Conservation (phyloP, 1,140 invertebrate species). For the Hirudo medicinalis region DNA sequence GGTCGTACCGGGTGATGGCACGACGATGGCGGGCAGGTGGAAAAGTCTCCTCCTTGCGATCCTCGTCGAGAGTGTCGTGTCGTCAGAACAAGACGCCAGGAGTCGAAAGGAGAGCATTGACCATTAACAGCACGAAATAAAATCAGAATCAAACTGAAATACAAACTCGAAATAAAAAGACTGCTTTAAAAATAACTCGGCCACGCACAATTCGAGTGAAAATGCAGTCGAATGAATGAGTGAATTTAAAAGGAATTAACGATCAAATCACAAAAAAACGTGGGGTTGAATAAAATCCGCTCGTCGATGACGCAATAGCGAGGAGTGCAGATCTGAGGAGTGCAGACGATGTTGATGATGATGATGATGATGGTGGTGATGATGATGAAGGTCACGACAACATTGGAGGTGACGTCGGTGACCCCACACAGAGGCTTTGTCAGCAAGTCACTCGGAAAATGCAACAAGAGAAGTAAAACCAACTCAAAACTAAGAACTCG, state of each 20-base stretch:
- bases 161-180: neutral
- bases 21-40: too few species aligned
- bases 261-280: too few species aligned
- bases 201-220: neutral
- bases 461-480: neutral
- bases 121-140: neutral
- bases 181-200: neutral
- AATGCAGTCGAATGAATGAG: too few species aligned
- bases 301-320: too few species aligned
- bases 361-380: slow-evolving; percentile 1
- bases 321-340: neutral
- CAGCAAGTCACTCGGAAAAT: neutral
- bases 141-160: neutral
- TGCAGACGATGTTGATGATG: slow-evolving; percentile 1
- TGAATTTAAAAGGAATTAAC: too few species aligned
- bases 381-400: neutral
- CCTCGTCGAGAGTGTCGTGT: too few species aligned
- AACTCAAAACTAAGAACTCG: neutral
- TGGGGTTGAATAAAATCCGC: too few species aligned
- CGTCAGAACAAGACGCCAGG: neutral
- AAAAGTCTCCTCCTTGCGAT: too few species aligned
- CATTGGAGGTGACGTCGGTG: neutral
- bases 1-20: neutral
- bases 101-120: neutral
- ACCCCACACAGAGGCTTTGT: neutral